Percentiles rank a stretch among this genome's conserved stretches.
These are phyloP conservation scores for Crocallis elinguaria DNA, from an alignment of 2,888 invertebrate genomes.

Conservation along the genomic window DNA sequence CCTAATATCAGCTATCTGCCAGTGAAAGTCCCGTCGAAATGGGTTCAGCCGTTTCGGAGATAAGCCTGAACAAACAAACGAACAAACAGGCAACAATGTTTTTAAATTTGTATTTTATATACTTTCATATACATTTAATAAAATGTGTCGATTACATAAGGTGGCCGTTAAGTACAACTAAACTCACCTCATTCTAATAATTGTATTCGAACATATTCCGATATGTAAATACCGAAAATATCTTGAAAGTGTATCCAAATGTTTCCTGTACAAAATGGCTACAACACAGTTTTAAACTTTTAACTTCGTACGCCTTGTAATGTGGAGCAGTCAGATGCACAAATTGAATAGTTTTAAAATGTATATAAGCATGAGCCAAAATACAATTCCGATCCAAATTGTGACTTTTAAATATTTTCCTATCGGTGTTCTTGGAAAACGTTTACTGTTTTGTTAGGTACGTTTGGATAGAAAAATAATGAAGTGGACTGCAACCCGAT, in stretches of 20 bases:
- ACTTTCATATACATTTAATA: no score
- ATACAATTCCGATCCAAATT: background rate
- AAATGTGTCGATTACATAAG: constrained; percentile 53
- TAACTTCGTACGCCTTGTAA: constrained; percentile 20
- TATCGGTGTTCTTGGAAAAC: background rate
- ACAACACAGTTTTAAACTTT: constrained; percentile 16
- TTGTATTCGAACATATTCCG: constrained; percentile 41
- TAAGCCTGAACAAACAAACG: no score
- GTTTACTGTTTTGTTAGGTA: no score
- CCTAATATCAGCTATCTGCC: no score
- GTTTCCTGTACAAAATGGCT: background rate
- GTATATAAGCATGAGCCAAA: background rate
- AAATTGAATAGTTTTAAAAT: constrained; percentile 22
- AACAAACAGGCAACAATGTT: no score
- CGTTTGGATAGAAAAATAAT: no score
- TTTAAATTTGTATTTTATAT: no score
- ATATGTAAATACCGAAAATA: background rate
- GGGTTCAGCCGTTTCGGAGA: no score
- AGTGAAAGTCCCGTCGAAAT: no score
- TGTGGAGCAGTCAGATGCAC: constrained; percentile 22
- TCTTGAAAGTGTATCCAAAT: background rate
- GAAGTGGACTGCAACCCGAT: no score
- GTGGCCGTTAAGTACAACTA: constrained; percentile 53
- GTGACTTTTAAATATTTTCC: background rate
- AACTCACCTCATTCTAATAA: constrained; percentile 38